These are phyloP conservation scores for Rhinatrema bivittatum DNA, from an alignment of 2,797 vertebrate species.

Conservation along the genomic window DNA sequence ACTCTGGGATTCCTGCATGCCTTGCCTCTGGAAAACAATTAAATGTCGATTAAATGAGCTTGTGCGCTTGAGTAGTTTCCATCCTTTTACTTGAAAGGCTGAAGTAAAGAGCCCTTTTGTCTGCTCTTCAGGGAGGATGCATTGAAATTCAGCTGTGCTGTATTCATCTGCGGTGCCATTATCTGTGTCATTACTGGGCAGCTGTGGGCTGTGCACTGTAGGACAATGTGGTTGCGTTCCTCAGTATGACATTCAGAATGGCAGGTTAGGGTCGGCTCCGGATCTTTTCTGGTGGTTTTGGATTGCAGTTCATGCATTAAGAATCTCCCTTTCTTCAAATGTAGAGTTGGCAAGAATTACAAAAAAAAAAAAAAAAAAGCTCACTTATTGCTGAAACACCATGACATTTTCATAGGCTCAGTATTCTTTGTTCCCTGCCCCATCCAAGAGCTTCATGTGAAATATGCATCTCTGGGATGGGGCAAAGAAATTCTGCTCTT, in stretches of 20 bases:
- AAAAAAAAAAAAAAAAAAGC: too few species aligned
- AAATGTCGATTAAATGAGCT: conserved; percentile 29
- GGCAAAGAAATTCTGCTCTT: too few species aligned
- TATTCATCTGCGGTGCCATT: conserved; percentile 16
- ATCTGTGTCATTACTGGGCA: conserved; percentile 19
- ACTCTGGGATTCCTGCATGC: conserved; percentile 27
- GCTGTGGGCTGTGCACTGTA: conserved; percentile 4
- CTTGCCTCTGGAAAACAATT: conserved; percentile 23
- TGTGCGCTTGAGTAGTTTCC: conserved; percentile 31
- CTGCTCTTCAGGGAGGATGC: conserved; percentile 28
- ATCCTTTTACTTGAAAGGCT: conserved; percentile 17
- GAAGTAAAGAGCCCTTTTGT: conserved; percentile 40
- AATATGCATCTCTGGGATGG: too few species aligned
- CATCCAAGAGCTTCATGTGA: too few species aligned
- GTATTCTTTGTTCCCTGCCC: too few species aligned
- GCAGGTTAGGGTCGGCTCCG: conserved; percentile 4
- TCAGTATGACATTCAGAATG: conserved; percentile 15
- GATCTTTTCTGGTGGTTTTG: background rate
- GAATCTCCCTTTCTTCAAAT: too few species aligned
- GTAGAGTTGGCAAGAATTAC: too few species aligned
- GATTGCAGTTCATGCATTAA: conserved; percentile 10
- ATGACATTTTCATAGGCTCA: too few species aligned
- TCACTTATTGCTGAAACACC: too few species aligned
- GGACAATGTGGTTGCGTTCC: conserved; percentile 19
- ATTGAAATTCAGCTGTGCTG: conserved; percentile 31